Conservation (phyloP, 2,113 vertebrate genomes). For the Neogale vison region DNA sequence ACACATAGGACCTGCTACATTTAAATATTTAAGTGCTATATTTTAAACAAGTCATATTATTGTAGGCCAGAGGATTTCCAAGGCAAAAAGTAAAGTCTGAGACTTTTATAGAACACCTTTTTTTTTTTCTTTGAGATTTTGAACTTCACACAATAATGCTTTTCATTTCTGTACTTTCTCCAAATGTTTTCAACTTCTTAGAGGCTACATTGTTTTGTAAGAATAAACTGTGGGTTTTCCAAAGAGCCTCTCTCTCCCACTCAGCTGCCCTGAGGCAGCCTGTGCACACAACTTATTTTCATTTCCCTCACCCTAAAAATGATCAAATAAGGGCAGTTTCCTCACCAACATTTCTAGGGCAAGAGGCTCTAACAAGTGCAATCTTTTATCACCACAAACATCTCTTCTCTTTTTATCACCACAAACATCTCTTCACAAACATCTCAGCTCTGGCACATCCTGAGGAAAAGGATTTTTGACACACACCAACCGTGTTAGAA, state of each 20-base stretch:
- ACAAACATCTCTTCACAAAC: slow-evolving; percentile 51
- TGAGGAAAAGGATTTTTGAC: slow-evolving; percentile 57
- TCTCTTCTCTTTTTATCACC: slow-evolving; percentile 67
- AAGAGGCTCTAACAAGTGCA: slow-evolving; percentile 64
- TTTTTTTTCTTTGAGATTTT: slow-evolving; percentile 19
- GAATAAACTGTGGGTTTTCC: slow-evolving; percentile 73
- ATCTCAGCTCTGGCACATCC: slow-evolving; percentile 52
- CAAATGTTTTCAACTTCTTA: slow-evolving; percentile 69
- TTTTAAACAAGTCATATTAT: slow-evolving; percentile 87
- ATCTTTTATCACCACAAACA: slow-evolving; percentile 47
- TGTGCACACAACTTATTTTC: slow-evolving; percentile 68
- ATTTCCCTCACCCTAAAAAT: slow-evolving; percentile 72
- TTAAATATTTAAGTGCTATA: slow-evolving; percentile 88
- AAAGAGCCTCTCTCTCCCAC: slow-evolving; percentile 56
- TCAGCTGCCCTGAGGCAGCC: slow-evolving; percentile 68
- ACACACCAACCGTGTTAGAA: slow-evolving; percentile 3
- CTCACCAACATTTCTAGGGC: slow-evolving; percentile 57
- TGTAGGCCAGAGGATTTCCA: slow-evolving; percentile 66
- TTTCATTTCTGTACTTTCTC: slow-evolving; percentile 74
- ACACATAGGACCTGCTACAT: slow-evolving; percentile 85
- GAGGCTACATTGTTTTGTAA: slow-evolving; percentile 73
- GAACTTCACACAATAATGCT: slow-evolving; percentile 77
- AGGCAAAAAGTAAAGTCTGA: slow-evolving; percentile 69
- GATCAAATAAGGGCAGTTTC: slow-evolving; percentile 81
- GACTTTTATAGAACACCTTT: slow-evolving; percentile 62